Percentiles rank a stretch among this genome's conserved stretches.
These are phyloP conservation scores for Macquaria australasica DNA, from an alignment of 2,113 vertebrate species.

Conservation along the genomic window DNA sequence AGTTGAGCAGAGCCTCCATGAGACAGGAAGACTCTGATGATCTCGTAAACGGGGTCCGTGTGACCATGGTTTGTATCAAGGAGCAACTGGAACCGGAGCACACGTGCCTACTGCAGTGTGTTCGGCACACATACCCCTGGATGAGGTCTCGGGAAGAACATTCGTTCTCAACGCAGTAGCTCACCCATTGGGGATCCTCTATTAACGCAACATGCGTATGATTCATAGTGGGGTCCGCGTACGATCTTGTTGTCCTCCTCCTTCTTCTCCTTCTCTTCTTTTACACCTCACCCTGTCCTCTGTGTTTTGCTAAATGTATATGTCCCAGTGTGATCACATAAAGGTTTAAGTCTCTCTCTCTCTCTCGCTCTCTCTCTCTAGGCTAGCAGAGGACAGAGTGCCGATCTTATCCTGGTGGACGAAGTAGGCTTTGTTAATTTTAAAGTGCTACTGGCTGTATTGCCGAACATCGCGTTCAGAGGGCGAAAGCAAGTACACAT, in stretches of 20 bases:
- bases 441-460: slow-evolving; percentile 9
- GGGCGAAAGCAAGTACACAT: slow-evolving; percentile 29
- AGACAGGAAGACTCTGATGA: not conserved
- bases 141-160: not conserved
- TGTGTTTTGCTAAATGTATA: too few species aligned
- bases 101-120: not conserved
- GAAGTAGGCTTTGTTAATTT: slow-evolving; percentile 28
- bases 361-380: not conserved
- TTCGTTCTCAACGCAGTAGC: not conserved
- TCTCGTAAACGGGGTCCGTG: not conserved
- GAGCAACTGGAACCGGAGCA: not conserved
- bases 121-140: not conserved
- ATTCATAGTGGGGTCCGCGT: not conserved
- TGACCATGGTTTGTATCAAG: not conserved
- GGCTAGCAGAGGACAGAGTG: slow-evolving; percentile 35
- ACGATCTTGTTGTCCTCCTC: too few species aligned
- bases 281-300: too few species aligned
- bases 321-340: too few species aligned
- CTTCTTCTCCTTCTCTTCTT: too few species aligned
- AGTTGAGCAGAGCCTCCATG: not conserved
- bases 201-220: slow-evolving; percentile 11
- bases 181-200: slow-evolving; percentile 11
- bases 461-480: slow-evolving; percentile 34
- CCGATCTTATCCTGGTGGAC: slow-evolving; percentile 9
- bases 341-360: too few species aligned